These are phyloP conservation scores for Peromyscus leucopus DNA, from an alignment of 2,113 vertebrate genomes.

Conservation along the genomic window DNA sequence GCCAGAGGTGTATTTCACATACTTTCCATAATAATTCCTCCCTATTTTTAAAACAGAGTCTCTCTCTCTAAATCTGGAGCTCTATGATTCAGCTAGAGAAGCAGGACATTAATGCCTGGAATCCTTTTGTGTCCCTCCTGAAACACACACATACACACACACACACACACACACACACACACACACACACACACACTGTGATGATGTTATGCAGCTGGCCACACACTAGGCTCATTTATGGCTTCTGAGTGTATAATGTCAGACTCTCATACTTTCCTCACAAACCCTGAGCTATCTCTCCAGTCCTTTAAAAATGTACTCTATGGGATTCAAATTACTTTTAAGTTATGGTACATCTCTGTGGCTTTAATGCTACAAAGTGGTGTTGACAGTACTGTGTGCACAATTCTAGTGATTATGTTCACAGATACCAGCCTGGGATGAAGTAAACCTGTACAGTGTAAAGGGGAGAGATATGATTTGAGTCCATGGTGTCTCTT, in stretches of 20 bases:
- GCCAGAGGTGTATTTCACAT: neutral
- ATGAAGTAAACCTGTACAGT: neutral
- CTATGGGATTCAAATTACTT: neutral
- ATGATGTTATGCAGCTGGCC: fast-evolving
- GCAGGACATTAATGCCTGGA: neutral
- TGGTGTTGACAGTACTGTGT: fast-evolving
- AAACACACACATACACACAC: neutral
- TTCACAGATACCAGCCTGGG: neutral
- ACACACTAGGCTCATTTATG: neutral
- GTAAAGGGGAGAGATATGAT: neutral
- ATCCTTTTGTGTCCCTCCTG: neutral
- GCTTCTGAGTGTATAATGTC: too few species aligned
- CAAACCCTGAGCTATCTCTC: fast-evolving
- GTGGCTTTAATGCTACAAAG: neutral
- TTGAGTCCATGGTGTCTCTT: neutral
- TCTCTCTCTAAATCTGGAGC: neutral
- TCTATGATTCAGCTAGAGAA: neutral
- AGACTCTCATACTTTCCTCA: too few species aligned
- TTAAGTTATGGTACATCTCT: neutral
- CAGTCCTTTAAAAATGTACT: neutral
- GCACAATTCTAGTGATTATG: neutral
- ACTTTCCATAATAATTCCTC: neutral
- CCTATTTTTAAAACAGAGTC: neutral
- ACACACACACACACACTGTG: too few species aligned
- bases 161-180: neutral